Conservation (phyloP, 2,797 vertebrate genomes). For the Scolopax bukidnonensis region DNA sequence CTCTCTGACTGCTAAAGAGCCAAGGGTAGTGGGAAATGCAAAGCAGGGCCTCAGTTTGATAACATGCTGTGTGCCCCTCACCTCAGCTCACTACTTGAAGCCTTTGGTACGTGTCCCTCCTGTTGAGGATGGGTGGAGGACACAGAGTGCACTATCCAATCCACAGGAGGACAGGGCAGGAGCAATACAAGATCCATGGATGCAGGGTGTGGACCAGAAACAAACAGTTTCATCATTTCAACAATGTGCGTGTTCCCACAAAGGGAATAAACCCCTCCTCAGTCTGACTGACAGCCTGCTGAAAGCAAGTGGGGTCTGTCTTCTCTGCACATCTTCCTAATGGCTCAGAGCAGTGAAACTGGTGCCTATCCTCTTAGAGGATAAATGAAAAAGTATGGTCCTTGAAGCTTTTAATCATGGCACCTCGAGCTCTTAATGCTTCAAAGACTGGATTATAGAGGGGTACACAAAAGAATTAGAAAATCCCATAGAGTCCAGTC, state of each 20-base stretch:
- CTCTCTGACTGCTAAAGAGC: neutral
- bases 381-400: neutral
- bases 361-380: neutral
- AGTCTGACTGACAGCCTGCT: neutral
- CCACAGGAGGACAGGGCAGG: neutral
- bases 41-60: neutral
- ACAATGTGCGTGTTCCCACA: neutral
- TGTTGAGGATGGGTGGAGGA: neutral
- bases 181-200: neutral
- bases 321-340: neutral
- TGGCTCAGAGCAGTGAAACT: neutral
- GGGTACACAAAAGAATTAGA: neutral
- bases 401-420: constrained; percentile 4
- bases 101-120: neutral
- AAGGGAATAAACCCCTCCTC: neutral
- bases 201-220: neutral
- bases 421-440: neutral
- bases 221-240: neutral
- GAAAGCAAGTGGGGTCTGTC: neutral
- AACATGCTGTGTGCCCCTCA: neutral
- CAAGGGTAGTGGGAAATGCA: neutral
- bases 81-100: neutral
- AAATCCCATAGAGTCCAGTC: neutral
- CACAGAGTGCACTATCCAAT: neutral
- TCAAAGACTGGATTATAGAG: neutral